Evolutionary conservation across 2,113 vertebrate species (phyloP), one percentile per base, ranked within the genome.

Genomic region (Cinclus mexicanus): DNA sequence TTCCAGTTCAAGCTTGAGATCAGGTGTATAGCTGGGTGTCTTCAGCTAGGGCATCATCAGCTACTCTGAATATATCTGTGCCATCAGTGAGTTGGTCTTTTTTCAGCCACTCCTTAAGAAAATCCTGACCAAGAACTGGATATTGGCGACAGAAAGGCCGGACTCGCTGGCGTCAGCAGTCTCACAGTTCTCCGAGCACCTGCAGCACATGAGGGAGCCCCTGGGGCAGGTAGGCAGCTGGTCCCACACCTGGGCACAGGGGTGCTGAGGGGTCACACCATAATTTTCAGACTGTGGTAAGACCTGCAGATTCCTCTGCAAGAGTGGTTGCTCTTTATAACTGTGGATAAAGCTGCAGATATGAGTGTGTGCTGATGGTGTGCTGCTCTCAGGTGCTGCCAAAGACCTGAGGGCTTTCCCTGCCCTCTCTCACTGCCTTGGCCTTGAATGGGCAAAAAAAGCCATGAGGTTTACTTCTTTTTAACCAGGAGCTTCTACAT

Each of bases 71-170:
- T 75, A 61, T 63, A 39, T 19, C 2, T 3, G 21, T 75, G 26
- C n/a, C 28, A 23, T 33, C 59, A 83, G 4, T 47, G 14, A 56
- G 11, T 12, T 65, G 49, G 11, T 94, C 13, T 84, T 56, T 91
- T 96, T 95, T n/a, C 92, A 98, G 98, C 97, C 96, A 1, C 87
- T 97, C 25, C 93, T 98, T 59, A 97, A 94, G 85, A 96, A 70
- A 55, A 88, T 98, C 60, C 94, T 97, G 72, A 98, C 90, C 87
- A 97, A 93, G 87, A 56, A 53, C 10, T 98, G 98, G 98, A 95
- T 98, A 87, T 95, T 82, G 61, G 78, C 9, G 0, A 50, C 16
- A 1, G 96, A 97, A 69, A 64, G 29, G 10, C 94, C 94, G 0
- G 41, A 35, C 28, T 90, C 42, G 1, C 93, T 96, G 92, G 87